Base-by-base conservation (phyloP, 2,113 vertebrate species). In the Tringa solitaria region DNA sequence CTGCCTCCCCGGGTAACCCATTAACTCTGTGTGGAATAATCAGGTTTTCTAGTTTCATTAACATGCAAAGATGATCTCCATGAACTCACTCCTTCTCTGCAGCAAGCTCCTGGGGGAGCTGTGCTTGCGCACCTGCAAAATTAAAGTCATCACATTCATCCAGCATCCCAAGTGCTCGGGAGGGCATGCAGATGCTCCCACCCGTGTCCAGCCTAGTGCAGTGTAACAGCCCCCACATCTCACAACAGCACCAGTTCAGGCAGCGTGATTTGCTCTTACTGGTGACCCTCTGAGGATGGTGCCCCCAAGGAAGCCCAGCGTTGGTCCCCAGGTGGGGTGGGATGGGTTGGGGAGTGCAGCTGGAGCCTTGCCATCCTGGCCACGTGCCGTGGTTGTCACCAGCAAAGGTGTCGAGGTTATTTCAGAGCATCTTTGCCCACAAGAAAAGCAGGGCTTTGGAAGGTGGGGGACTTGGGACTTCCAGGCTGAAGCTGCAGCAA, bases 171-270 rank as follows among this genome's bases (percentile, higher is more conserved):
- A 43, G 57, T 12, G 46, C n/a, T n/a, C n/a, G 20, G 37, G 37
- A 63, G 28, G 20, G 48, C 32, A 20, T 4, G 10, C 0, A 0
- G 77, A 18, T 32, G 14, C n/a, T 51, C 19, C 20, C 13, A 32
- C 10, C 50, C n/a, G 1, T 0, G 0, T 54, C 54, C 45, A 50
- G 67, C 32, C 78, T 32, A 24, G 33, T 0, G 0, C 28, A 5
- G 13, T 2, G 4, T 13, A 12, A 63, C 18, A 64, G 21, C 35
- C 32, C 53, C 27, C 32, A 3, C 30, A 27, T 4, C 1, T 0
- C 61, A n/a, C 53, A 54, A 75, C 64, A 41, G 32, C 63, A 65
- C 2, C 76, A 18, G 10, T 39, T 43, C 35, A n/a, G 50, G 53
- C 43, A 6, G 1, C 22, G 20, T 17, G 27, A 9, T 51, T 69